Percentiles rank a stretch among this genome's conserved stretches.
phyloP scores from a whole-genome alignment of 2,888 invertebrate species.

The Petrolisthes cinctipes region DNA sequence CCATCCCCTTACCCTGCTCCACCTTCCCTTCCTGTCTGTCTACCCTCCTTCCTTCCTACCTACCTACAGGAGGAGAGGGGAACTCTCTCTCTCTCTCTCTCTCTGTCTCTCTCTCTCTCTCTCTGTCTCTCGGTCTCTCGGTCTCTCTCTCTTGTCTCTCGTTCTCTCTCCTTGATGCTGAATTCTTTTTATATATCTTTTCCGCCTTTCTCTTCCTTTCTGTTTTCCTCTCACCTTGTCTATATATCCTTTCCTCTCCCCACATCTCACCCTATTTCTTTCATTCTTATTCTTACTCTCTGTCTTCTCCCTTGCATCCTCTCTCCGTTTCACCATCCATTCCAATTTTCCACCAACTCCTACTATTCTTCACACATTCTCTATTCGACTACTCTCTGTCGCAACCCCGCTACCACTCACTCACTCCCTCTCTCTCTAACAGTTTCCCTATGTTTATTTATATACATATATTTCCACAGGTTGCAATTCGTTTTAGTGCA shows the following conservation, averaged over 20 bases:
- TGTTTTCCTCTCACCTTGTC: background rate
- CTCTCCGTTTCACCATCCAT: background rate
- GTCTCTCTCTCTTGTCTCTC: slow-evolving; percentile 31
- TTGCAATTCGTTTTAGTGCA: too few relatives aligned
- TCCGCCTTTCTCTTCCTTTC: background rate
- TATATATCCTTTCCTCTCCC: slow-evolving; percentile 7
- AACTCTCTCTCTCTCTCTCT: slow-evolving; percentile 25
- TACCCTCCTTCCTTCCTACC: background rate
- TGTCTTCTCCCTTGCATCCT: background rate
- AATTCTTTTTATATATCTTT: background rate
- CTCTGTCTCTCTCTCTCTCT: slow-evolving; percentile 12
- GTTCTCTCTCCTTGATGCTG: slow-evolving; percentile 21
- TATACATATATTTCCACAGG: too few relatives aligned
- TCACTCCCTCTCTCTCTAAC: background rate
- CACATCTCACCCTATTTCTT: background rate
- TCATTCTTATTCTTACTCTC: background rate
- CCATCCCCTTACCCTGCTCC: background rate
- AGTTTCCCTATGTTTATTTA: background rate
- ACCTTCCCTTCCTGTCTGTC: slow-evolving; percentile 6
- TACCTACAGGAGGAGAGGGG: background rate
- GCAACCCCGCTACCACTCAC: background rate
- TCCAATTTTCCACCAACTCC: background rate
- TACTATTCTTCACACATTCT: background rate
- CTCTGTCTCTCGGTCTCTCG: slow-evolving; percentile 19
- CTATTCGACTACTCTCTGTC: background rate